Evolutionary conservation across 2,888 invertebrate species (phyloP), one percentile per base, ranked within the genome.

Genomic region (Cerastoderma edule): DNA sequence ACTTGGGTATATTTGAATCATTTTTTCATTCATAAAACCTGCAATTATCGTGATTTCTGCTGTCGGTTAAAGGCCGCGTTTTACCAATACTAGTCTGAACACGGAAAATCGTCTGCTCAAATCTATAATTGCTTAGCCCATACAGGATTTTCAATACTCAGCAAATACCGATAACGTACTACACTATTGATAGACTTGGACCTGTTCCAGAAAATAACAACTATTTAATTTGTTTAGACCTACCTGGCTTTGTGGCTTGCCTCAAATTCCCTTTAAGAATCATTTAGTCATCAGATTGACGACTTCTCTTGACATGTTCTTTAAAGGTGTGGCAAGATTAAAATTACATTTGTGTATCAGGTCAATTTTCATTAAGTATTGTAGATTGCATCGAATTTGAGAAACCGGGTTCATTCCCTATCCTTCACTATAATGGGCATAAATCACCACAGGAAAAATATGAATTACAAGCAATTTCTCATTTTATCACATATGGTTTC

Each of bases 81-180:
- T 78, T 72, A 24, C 27, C 44, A 13, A 50, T 46, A 65, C 81
- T 54, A 71, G 81, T 78, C 78, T 60, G 53, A 81, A 81, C 81
- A 69, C 53, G 73, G 78, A 81, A 50, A 78, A 67, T 80, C 80
- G 75, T 77, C 77, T 80, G 80, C 77, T 67, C 33, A 16, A 60
- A 60, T 35, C 33, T 10, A 33, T 32, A 60, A 39, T 35, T 60
- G 60, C 60, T 60, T 39, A 60, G 39, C 1, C 33, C 39, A 60
- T 39, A 30, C 22, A 24, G 1, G 35, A 27, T 60, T 60, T 60
- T 60, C 39, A 48, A 69, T 64, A 78, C 73, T 81, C 81, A 78
- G 81, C 81, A 81, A 71, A 78, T 73, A 78, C 81, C 68, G 71
- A 78, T 81, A 78, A 67, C 71, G 68, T 78, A 78, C 75, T 75